Base-by-base conservation (phyloP, 2,113 vertebrate species). In the Sisor rabdophorus region DNA sequence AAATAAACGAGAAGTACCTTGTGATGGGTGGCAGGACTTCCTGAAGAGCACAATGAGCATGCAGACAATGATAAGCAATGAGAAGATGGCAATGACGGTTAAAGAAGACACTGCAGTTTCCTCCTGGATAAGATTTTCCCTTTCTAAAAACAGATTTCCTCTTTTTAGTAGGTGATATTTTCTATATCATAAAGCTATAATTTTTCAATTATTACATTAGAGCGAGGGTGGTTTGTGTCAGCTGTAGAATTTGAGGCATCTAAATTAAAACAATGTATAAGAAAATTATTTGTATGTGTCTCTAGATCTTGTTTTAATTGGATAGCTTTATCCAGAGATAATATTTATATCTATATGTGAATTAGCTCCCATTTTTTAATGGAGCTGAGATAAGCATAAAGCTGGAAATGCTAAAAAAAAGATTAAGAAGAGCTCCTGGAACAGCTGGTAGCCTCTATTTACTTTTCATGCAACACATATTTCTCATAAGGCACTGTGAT, bases 401-500 rank as follows among this genome's bases (percentile, higher is more conserved):
- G 86, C 87, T 78, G 86, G 85, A 86, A 88, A 81, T 79, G 73
- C 3, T 72, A 76, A 82, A 87, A 81, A 59, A 82, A 65, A 87
- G 90, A 84, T 87, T 9, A 9, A 9, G 40, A 44, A 44, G 4
- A 44, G 89, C 82, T 88, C 85, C 78, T 56, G 85, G 77, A 87
- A 82, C 90, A 90, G 88, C 89, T 91, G 89, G 82, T 61, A 70
- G 77, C 70, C 81, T 64, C 64, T 90, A 88, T 92, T 92, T 88
- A 80, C 88, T 90, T 90, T 91, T 84, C 48, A 59, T 83, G 78
- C 75, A 79, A 28, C 77, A 84, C 84, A 84, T 82, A 87, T 80
- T 85, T 82, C 81, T 86, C 81, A 86, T 78, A 79, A 69, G 70
- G 76, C 56, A 63, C 73, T 84, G 72, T 64, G 40, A 26, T 67